Evolutionary conservation across 2,888 invertebrate genomes (phyloP).

Genomic region (Schizotus pectinicornis): DNA sequence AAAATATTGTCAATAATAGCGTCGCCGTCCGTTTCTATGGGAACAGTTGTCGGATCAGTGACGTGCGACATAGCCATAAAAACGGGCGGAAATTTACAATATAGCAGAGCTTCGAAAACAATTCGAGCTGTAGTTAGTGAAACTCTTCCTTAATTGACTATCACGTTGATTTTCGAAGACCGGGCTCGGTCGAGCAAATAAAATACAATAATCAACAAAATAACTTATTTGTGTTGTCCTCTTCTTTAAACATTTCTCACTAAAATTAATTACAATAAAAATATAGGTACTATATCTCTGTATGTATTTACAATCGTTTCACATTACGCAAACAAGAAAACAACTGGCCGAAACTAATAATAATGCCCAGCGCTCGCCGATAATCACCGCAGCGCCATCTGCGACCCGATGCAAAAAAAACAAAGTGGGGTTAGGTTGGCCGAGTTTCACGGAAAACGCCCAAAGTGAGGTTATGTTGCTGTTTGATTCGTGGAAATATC

Average conservation of each 20-base stretch:
- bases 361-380: constrained; percentile 19
- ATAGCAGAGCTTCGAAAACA: too few species aligned
- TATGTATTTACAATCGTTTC: constrained; percentile 36
- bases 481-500: too few species aligned
- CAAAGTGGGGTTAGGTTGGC: background rate
- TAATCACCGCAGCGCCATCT: background rate
- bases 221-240: constrained; percentile 33
- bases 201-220: constrained; percentile 39
- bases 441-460: background rate
- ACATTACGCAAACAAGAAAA: constrained; percentile 35
- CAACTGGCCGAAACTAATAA: constrained; percentile 34
- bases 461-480: constrained; percentile 15
- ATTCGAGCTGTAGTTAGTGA: background rate
- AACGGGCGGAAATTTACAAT: too few species aligned
- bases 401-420: background rate
- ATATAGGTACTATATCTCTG: constrained; percentile 37
- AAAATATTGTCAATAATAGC: too few species aligned
- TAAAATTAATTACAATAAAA: constrained; percentile 43
- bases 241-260: constrained; percentile 27
- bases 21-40: too few species aligned
- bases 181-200: constrained; percentile 9
- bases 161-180: constrained; percentile 18
- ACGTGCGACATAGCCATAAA: too few species aligned
- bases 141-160: constrained; percentile 21
- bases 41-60: too few species aligned